Conservation (phyloP, 2,113 vertebrate species). For the Columba janthina region DNA sequence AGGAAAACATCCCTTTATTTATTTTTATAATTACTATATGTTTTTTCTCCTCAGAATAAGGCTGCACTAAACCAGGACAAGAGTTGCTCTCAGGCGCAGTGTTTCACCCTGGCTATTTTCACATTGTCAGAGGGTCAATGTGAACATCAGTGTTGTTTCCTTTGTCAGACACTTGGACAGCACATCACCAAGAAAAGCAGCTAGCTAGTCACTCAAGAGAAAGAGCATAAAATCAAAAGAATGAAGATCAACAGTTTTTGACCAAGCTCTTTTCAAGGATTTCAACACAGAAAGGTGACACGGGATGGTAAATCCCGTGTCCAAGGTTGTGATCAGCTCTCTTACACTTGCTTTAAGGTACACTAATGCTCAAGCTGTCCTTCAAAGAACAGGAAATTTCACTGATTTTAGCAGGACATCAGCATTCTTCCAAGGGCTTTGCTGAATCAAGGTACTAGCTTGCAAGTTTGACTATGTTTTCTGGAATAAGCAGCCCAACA, state of each 20-base stretch:
- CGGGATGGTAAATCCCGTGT: neutral
- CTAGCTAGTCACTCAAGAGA: neutral
- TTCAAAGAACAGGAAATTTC: neutral
- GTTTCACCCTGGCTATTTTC: neutral
- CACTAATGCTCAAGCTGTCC: neutral
- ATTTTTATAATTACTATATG: neutral
- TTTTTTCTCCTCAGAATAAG: neutral
- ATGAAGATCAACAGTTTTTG: neutral
- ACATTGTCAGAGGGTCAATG: neutral
- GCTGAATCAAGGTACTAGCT: neutral
- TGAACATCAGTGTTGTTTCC: neutral
- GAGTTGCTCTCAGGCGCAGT: neutral
- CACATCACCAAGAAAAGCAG: neutral
- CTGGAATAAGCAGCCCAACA: neutral
- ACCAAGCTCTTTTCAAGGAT: neutral
- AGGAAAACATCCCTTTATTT: conserved; percentile 19
- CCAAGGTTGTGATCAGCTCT: neutral
- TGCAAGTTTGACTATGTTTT: neutral
- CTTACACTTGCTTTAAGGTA: neutral
- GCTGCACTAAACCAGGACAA: neutral
- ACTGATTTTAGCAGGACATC: neutral
- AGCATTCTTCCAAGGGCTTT: neutral
- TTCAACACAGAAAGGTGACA: neutral
- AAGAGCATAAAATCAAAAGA: neutral
- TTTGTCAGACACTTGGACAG: neutral